Evolutionary conservation across 2,797 vertebrate genomes (phyloP), one percentile per base, ranked within the genome.

Genomic region (Lithobates pipiens): DNA sequence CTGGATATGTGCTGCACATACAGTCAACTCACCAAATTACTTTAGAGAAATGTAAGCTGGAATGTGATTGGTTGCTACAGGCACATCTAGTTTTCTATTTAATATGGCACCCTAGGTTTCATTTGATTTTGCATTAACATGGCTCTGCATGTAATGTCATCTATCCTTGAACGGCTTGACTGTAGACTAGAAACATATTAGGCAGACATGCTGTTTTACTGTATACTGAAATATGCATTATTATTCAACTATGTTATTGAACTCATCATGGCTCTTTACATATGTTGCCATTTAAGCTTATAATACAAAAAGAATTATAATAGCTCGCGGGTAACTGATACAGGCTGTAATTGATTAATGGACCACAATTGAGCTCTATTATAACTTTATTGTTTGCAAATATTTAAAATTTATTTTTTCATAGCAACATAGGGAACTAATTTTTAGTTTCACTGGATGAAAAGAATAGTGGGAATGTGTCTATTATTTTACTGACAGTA

Each of bases 361-460:
- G 77, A 15, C 44, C 42, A 70, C 42, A 70, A 70, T 80, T 39
- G 69, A 36, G 77, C 69, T 80, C 44, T 80, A 63, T 80, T 34
- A 44, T 80, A 67, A 54, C 27, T 57, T 10, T 70, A 80, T 80
- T 80, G 77, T 80, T 50, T 80, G 25, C 50, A 32, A n/a, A 16
- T 16, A 15, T 34, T 18, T n/a, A 23, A 25, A 70, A 42, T 0
- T 0, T 18, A 50, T 18, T 54, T 70, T 32, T 80, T 80, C 42
- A 32, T 80, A 67, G 42, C n/a, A 68, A 46, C 36, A 42, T 70
- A 71, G 34, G 7, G 44, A 54, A 44, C 18, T 46, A 7, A 36
- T 32, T 82, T 75, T 76, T 5, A 50, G 72, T 76, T 34, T 80
- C 67, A 29, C 27, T 21, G 29, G 42, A 50, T 34, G 29, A 46